A percentile compares a stretch with the other conserved stretches of the same genome.
These are phyloP conservation scores for Pseudopleuronectes americanus DNA, from an alignment of 2,797 vertebrate species.

Conservation along the genomic window DNA sequence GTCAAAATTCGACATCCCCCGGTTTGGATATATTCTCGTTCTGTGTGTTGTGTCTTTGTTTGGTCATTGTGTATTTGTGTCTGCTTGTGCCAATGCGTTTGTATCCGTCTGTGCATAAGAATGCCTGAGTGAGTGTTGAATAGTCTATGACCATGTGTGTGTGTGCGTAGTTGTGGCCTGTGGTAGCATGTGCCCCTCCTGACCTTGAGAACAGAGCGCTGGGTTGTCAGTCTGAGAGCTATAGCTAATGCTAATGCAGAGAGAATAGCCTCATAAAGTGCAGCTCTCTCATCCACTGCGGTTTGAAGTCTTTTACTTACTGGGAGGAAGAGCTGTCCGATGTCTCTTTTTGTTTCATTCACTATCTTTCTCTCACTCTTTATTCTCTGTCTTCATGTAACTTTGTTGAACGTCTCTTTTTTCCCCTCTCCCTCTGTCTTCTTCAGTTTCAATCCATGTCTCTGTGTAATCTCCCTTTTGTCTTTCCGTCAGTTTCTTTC, in stretches of 20 bases:
- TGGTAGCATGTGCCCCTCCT: slow-evolving; percentile 76
- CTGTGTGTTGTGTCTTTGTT: slow-evolving; percentile 14
- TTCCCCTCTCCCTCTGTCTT: slow-evolving; percentile 44
- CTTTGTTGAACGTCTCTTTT: slow-evolving; percentile 66
- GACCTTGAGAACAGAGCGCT: slow-evolving; percentile 79
- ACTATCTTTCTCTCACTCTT: slow-evolving; percentile 60
- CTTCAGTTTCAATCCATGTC: slow-evolving; percentile 68
- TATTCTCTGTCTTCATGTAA: slow-evolving; percentile 64
- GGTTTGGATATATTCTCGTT: slow-evolving; percentile 3
- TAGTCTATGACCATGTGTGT: slow-evolving; percentile 24
- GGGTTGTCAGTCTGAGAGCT: slow-evolving; percentile 78
- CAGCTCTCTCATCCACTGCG: slow-evolving; percentile 70
- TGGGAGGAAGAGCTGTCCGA: slow-evolving; percentile 63
- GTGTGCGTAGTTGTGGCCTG: slow-evolving; percentile 65
- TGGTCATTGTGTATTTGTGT: slow-evolving; percentile 46
- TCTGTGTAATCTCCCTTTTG: slow-evolving; percentile 69
- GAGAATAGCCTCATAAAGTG: slow-evolving; percentile 76
- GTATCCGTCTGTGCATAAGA: slow-evolving; percentile 49
- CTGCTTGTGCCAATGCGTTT: slow-evolving; percentile 28
- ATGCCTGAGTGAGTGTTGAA: slow-evolving; percentile 43
- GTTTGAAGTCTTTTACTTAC: slow-evolving; percentile 76
- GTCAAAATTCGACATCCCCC: not conserved
- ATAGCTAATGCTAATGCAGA: slow-evolving; percentile 80
- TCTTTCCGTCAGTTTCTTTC: slow-evolving; percentile 62
- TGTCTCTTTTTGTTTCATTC: slow-evolving; percentile 72